Evolutionary conservation across 2,797 vertebrate species (phyloP).

Genomic region (Microctenopoma stevenorrisi): DNA sequence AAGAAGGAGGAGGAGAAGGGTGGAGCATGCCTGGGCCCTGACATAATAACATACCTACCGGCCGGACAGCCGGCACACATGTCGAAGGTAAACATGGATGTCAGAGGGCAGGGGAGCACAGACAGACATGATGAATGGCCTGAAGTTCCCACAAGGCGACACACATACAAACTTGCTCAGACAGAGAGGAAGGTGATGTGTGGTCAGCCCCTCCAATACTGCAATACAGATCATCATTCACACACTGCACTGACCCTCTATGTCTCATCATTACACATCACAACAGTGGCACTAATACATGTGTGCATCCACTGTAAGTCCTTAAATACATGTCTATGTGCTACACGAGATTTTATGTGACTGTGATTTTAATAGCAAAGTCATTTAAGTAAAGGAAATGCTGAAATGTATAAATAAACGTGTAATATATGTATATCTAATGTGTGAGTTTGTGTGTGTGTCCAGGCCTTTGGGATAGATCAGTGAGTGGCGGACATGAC

Average conservation of each 20-base stretch:
- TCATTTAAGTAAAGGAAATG: background rate
- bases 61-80: conserved; percentile 72
- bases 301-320: conserved; percentile 4
- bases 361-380: background rate
- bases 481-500: conserved; percentile 69
- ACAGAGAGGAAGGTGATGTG: conserved; percentile 75
- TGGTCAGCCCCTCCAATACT: conserved; percentile 69
- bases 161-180: conserved; percentile 63
- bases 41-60: conserved; percentile 79
- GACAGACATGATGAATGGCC: conserved; percentile 85
- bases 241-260: conserved; percentile 39
- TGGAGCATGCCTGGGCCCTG: conserved; percentile 66
- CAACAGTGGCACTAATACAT: conserved; percentile 63
- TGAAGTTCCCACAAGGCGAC: conserved; percentile 76
- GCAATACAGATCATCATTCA: conserved; percentile 78
- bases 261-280: conserved; percentile 74
- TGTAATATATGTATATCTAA: background rate
- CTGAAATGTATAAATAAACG: background rate
- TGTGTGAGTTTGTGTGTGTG: conserved; percentile 36
- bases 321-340: background rate
- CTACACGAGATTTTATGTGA: background rate
- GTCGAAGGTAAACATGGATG: conserved; percentile 80
- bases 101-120: conserved; percentile 79
- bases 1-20: conserved; percentile 55
- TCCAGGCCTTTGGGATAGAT: conserved; percentile 57